Conservation (phyloP, 1,140 invertebrate species). For the Whitmania pigra region DNA sequence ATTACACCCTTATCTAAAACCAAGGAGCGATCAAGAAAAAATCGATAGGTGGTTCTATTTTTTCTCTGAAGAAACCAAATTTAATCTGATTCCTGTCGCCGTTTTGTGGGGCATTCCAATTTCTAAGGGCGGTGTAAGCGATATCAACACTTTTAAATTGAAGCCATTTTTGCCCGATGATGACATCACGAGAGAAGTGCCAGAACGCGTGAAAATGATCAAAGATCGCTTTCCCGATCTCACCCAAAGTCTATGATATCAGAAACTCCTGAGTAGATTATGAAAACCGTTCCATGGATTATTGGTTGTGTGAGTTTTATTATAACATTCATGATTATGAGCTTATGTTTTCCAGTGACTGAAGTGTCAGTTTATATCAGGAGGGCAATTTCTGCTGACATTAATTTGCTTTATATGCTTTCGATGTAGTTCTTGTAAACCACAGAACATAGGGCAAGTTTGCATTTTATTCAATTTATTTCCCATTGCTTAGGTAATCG, state of each 20-base stretch:
- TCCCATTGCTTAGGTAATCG: too few relatives aligned
- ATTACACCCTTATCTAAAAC: slow-evolving; percentile 10
- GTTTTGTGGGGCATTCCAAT: slow-evolving; percentile 26
- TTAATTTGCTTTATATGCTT: too few relatives aligned
- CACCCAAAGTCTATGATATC: not conserved
- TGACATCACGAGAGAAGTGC: slow-evolving; percentile 18
- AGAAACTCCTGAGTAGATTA: not conserved
- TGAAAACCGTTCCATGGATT: too few relatives aligned
- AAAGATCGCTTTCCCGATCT: not conserved
- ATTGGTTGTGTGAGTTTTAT: too few relatives aligned
- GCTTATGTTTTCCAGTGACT: too few relatives aligned
- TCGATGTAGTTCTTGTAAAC: too few relatives aligned
- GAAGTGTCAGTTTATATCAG: too few relatives aligned
- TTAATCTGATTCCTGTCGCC: slow-evolving; percentile 24
- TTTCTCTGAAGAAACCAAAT: slow-evolving; percentile 20
- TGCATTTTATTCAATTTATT: too few relatives aligned
- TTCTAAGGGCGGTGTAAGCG: not conserved
- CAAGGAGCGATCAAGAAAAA: slow-evolving; percentile 25
- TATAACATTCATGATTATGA: too few relatives aligned
- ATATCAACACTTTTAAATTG: slow-evolving; percentile 18
- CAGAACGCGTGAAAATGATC: slow-evolving; percentile 6
- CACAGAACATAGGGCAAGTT: too few relatives aligned
- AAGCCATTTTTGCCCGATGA: slow-evolving; percentile 20
- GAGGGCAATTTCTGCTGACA: too few relatives aligned
- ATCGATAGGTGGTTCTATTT: slow-evolving; percentile 24